Evolutionary conservation across 2,113 vertebrate genomes (phyloP), one percentile per base, ranked within the genome.

Genomic region (Trichomycterus rosablanca): DNA sequence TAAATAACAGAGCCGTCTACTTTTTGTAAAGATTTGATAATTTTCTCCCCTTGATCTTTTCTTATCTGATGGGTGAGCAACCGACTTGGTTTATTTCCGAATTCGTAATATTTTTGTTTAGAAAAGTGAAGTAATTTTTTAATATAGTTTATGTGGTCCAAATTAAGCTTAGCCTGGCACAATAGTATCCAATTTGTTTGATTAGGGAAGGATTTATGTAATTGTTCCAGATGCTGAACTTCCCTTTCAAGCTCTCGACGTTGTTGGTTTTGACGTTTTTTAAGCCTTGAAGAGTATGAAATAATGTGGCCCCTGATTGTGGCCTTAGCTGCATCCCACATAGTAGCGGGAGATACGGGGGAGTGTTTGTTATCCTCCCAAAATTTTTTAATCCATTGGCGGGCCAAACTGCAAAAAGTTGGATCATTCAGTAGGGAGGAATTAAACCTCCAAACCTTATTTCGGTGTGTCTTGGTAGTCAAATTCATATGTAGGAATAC

Each of bases 41-140:
- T n/a, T 30, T 4, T 16, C 7, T 19, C 49, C 28, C 9, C 32
- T 15, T 51, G 26, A 18, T 52, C 26, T 1, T 34, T 52, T 16
- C 34, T 52, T 12, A 52, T 1, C 15, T 52, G 15, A 5, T 51
- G 15, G 7, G 48, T 7, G 2, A 51, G 48, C 16, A 34, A 12
- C 0, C 15, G 4, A 2, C 49, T 52, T 16, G 49, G n/a, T 34
- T 52, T 52, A 14, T 46, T 34, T 2, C 49, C 49, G 34, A 52
- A 52, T 20, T 52, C 16, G 1, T 52, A 52, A 34, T 18, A 32
- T 32, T 52, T 52, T 7, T 52, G 49, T 52, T 19, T 34, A 5
- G 7, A 30, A 7, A 52, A 52, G 12, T 18, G 15, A 1, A 52
- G 5, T 2, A 19, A 9, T 10, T 52, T 52, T 10, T 52, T 28